Base-by-base conservation (phyloP, 1,140 invertebrate genomes). In the Aphaenogaster floridana region DNA sequence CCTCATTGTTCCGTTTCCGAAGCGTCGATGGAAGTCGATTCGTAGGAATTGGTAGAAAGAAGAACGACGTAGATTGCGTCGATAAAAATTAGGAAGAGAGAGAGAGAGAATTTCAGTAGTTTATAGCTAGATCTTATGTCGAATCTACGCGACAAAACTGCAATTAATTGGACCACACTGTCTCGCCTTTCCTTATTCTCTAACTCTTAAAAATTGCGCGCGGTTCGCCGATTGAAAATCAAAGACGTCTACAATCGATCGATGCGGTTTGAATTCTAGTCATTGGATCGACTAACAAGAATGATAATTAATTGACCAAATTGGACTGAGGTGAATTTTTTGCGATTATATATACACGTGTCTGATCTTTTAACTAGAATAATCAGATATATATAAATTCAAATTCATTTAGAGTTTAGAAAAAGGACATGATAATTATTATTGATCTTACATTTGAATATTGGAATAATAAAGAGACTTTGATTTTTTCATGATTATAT, bases 41-140 rank as follows among this genome's bases (percentile, higher is more conserved):
- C 86, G 93, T 94, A 94, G 93, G 90, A 93, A 92, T 92, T 93
- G 93, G 89, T 94, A 94, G 93, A 8, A 84, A 74, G 63, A 86
- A 61, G 48, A 90, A 86, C 45, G 83, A 90, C 71, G 89, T 88
- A 88, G 89, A 57, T 76, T 17, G 48, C 81, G 86, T 90, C 81
- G 81, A 69, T 69, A 86, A 84, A 83, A 90, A 90, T 90, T 79
- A 88, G 72, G 63, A 50, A 50, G 36, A 79, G 48, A 68, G 21
- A 63, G 9, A 83, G 36, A 84, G 17, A 81, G n/a, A 74, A 88
- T 87, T 85, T 66, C 45, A 66, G 86, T 90, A 90, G 89, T 78
- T 71, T 28, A 81, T 91, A 88, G 76, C 34, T 86, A 79, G 87
- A 72, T 59, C 72, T 86, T 90, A 52, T 68, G 80, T 88, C 89